These are phyloP conservation scores for Eupithecia abbreviata DNA, from an alignment of 2,888 invertebrate genomes.

Conservation along the genomic window DNA sequence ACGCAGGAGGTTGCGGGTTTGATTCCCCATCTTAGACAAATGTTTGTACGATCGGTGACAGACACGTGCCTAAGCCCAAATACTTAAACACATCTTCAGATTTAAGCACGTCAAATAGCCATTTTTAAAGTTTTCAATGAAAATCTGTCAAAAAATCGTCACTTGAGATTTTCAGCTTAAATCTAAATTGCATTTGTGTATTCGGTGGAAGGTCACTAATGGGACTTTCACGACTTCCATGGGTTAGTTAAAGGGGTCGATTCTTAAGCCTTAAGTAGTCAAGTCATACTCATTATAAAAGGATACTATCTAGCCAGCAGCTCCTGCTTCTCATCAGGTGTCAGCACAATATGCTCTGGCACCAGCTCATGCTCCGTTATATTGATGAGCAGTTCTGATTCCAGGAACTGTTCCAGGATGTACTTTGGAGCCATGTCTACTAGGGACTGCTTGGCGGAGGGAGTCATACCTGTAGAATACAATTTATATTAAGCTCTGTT, in stretches of 20 bases:
- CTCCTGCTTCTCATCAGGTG: constrained; percentile 98
- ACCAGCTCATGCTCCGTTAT: constrained; percentile 99
- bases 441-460: constrained; percentile 98
- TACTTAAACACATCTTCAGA: no score
- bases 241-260: not conserved
- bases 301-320: constrained; percentile 95
- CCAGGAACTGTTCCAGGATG: constrained; percentile 97
- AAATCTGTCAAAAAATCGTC: no score
- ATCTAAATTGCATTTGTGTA: no score
- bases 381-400: constrained; percentile 97
- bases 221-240: not conserved
- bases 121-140: no score
- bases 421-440: constrained; percentile 99
- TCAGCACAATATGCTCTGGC: constrained; percentile 99
- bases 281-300: constrained; percentile 58
- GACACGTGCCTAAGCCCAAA: no score
- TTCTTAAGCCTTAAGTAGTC: not conserved
- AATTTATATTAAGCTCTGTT: not conserved
- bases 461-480: constrained; percentile 93
- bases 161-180: no score
- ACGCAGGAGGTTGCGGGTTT: no score
- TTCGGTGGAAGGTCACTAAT: no score
- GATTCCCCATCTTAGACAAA: no score
- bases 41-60: no score
- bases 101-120: no score